Base-by-base conservation (phyloP, 2,797 vertebrate genomes). In the Notolabrus celidotus region DNA sequence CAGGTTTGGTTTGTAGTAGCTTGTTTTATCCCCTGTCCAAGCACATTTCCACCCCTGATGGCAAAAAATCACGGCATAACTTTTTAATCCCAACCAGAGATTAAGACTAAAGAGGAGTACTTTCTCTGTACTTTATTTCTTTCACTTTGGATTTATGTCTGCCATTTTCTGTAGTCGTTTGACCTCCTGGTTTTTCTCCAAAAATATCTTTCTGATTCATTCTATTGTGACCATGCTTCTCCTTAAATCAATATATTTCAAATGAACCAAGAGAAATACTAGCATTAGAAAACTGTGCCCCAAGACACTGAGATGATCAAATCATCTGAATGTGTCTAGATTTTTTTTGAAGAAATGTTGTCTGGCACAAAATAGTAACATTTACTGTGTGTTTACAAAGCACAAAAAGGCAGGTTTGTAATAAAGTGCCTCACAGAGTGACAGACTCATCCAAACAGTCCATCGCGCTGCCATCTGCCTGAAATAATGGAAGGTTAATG, bases 401-500 rank as follows among this genome's bases (percentile, higher is more conserved):
- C 16, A 74, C 23, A 71, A 73, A 71, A 49, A 45, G 55, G 33
- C 64, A 64, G 49, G 51, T 77, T 71, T 59, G 25, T 53, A 55
- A 67, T 61, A 8, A 72, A 79, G 23, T 52, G 27, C 53, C 42
- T 39, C 34, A 41, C 23, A 65, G 54, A 79, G 59, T 74, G 63
- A 83, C 63, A 46, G 42, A 55, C 67, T 82, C 67, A 55, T 78
- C 58, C 33, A 71, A 87, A 88, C 81, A 83, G 45, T 14, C 46
- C 60, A 70, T 47, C 54, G 25, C 7, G 5, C 73, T 84, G 78
- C 75, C 72, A 76, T 88, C 71, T 72, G 49, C 56, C 55, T 71
- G 45, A 81, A 88, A 77, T n/a, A 78, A 77, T 83, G 71, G 33
- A 50, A 83, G 85, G 87, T 88, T 90, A 87, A 87, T 87, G 75